Percentiles rank a stretch among this genome's conserved stretches.
phyloP scores from a whole-genome alignment of 2,113 vertebrate species.

The Colaptes auratus region DNA sequence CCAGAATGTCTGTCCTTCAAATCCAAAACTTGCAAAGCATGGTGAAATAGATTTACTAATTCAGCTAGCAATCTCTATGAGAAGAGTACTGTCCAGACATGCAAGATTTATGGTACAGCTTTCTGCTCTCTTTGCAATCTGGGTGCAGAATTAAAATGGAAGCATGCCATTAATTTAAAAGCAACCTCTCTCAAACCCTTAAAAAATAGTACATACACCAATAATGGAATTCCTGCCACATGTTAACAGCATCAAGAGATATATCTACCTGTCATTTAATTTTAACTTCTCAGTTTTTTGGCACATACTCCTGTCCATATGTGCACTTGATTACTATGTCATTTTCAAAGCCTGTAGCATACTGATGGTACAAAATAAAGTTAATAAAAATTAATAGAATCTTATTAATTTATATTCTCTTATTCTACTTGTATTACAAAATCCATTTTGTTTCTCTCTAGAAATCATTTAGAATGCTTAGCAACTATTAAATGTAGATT shows the following conservation, averaged over 20 bases:
- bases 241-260: neutral
- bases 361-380: neutral
- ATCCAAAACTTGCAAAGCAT: neutral
- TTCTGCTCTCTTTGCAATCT: neutral
- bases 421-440: constrained; percentile 28
- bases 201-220: neutral
- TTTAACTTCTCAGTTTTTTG: neutral
- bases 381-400: constrained; percentile 8
- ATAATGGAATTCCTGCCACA: neutral
- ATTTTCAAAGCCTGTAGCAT: neutral
- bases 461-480: constrained; percentile 26
- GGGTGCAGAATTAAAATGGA: neutral
- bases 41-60: neutral
- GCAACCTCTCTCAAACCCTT: neutral
- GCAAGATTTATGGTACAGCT: neutral
- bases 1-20: neutral
- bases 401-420: constrained; percentile 8
- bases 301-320: neutral
- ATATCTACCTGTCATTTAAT: neutral
- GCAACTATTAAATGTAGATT: constrained; percentile 1
- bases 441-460: constrained; percentile 9
- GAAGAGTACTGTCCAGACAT: neutral
- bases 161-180: neutral
- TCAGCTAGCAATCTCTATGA: neutral
- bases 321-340: neutral